A percentile compares a stretch with the other conserved stretches of the same genome.
Evolutionary conservation across 1,140 invertebrate species (phyloP).

Genomic region (Vanessa atalanta): DNA sequence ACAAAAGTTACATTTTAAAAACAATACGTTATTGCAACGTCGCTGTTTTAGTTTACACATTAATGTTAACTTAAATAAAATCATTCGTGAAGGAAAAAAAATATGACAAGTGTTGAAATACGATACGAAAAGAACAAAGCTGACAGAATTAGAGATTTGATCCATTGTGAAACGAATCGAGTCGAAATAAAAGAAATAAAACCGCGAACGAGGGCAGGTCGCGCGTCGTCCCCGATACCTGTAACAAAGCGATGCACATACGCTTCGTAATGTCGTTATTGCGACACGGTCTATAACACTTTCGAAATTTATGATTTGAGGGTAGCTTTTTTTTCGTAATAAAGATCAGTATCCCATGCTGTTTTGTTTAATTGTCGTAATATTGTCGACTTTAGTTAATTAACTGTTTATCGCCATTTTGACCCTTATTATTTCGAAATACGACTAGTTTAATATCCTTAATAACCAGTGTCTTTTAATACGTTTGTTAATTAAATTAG

Average conservation of each 20-base stretch:
- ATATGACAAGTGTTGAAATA: not conserved
- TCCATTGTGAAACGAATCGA: constrained; percentile 4
- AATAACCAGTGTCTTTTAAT: no score
- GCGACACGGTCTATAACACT: not conserved
- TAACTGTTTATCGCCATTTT: no score
- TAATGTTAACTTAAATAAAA: not conserved
- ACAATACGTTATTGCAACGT: no score
- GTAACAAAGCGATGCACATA: constrained; percentile 14
- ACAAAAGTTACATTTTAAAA: no score
- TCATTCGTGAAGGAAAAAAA: not conserved
- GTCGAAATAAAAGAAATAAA: constrained; percentile 13
- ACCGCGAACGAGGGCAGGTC: constrained; percentile 15
- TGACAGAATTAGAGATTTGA: constrained; percentile 11
- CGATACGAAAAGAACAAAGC: constrained; percentile 10
- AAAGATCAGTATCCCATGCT: not conserved
- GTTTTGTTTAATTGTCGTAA: no score
- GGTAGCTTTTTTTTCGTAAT: not conserved
- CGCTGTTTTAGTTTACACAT: not conserved
- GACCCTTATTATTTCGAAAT: no score
- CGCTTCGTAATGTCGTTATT: constrained; percentile 1
- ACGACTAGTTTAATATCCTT: no score
- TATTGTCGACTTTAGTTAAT: no score
- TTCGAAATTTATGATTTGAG: not conserved
- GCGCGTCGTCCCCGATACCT: not conserved
- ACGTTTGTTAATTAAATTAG: no score